Base-by-base conservation (phyloP, 2,888 invertebrate species). In the Auanema sp. region DNA sequence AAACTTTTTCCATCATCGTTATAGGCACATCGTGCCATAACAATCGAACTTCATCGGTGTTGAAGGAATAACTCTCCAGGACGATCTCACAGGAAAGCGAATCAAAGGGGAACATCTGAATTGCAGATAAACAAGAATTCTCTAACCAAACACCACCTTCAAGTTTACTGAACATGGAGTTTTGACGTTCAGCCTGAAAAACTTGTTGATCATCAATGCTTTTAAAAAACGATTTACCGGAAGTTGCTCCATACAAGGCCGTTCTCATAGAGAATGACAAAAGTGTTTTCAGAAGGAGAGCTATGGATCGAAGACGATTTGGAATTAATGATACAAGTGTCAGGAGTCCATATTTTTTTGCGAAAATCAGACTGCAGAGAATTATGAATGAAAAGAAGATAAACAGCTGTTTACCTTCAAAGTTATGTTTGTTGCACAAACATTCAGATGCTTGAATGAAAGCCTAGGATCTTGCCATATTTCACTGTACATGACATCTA, bases 191-290 rank as follows among this genome's bases (percentile, higher is more conserved):
- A 83, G 57, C 59, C 80, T 80, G 70, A 53, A 75, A 61, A 57
- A 21, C n/a, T 55, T 54, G 40, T 42, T 55, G 18, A 12, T 24
- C 23, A 10, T 18, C 18, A n/a, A n/a, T 42, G 6, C 16, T 18
- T 11, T 14, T 43, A 3, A 12, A 12, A 40, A 40, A 25, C 24
- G 21, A 62, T 18, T n/a, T 12, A 75, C 76, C 76, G 61, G 64
- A 83, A 83, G 69, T 83, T 84, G 57, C 79, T 79, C 83, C 83
- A 83, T 12, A 84, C 79, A n/a, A 81, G 65, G 23, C 83, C 83
- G 61, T 83, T 80, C 58, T 81, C 79, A 59, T 83, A 83, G 21
- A 83, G 68, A 66, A 83, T 83, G 16, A 83, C 81, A 64, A 83
- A 83, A 4, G 83, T 83, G 66, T 83, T 83, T 64, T 83, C 83